A percentile compares a stretch with the other conserved stretches of the same genome.
These are phyloP conservation scores for Hoplodrina blanda DNA, from an alignment of 2,888 invertebrate species.

Conservation along the genomic window DNA sequence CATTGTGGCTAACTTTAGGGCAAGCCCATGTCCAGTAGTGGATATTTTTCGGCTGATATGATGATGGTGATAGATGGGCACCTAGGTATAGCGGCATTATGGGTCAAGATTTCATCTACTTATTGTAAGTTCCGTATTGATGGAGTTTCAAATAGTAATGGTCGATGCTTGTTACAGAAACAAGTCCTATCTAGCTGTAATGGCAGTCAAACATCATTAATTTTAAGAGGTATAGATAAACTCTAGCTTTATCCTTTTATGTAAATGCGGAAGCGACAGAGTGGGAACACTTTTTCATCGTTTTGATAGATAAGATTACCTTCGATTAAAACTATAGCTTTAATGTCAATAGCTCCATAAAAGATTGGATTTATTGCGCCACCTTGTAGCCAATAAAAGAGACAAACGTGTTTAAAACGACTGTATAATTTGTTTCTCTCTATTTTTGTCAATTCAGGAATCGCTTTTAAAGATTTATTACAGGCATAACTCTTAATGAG, in stretches of 20 bases:
- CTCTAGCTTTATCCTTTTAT: slow-evolving; percentile 1
- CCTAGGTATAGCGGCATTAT: not conserved
- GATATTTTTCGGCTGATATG: too few species aligned
- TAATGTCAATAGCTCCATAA: slow-evolving; percentile 35
- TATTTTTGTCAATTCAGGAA: slow-evolving; percentile 33
- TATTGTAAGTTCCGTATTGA: not conserved
- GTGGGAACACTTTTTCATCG: not conserved
- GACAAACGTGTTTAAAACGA: slow-evolving; percentile 43
- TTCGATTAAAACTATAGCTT: slow-evolving; percentile 2
- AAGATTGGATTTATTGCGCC: slow-evolving; percentile 31
- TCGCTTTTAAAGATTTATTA: slow-evolving; percentile 35
- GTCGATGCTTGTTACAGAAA: too few species aligned
- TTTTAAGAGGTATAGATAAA: not conserved
- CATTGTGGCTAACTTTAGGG: too few species aligned
- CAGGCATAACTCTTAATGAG: slow-evolving; percentile 14
- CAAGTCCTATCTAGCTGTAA: too few species aligned
- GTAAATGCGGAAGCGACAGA: slow-evolving; percentile 15
- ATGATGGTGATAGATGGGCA: too few species aligned
- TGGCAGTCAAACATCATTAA: not conserved
- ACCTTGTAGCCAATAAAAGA: slow-evolving; percentile 22
- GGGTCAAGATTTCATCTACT: too few species aligned
- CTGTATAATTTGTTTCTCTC: slow-evolving; percentile 39
- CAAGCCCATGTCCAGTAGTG: too few species aligned
- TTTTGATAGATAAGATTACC: not conserved
- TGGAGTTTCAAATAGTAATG: not conserved